Evolutionary conservation across 2,797 vertebrate species (phyloP), one percentile per base, ranked within the genome.

Genomic region (Rhodeus uyekii): DNA sequence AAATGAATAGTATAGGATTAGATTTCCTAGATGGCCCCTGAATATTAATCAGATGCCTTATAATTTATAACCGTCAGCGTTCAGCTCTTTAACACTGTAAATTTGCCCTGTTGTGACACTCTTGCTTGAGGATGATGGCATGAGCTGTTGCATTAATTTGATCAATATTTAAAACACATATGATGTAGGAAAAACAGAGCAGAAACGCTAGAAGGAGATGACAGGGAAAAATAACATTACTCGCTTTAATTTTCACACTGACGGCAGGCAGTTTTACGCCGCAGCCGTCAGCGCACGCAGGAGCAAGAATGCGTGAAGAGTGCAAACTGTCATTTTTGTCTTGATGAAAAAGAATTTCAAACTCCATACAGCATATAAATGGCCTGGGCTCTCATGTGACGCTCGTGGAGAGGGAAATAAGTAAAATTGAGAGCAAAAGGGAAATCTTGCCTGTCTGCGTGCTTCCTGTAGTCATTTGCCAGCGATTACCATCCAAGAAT

Each of bases 401-500:
- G 16, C 42, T 78, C 1, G 12, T n/a, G 83, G 29, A 82, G 65
- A 74, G 38, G 79, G 38, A 76, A 73, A 69, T 83, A 78, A 85
- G 81, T 50, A 19, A 63, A 87, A 79, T 46, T 27, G 50, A 83
- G 63, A 76, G 73, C 34, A 53, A 85, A 79, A 24, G 79, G 84
- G 63, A 84, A 75, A 85, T 85, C 75, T 76, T 80, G 64, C 84
- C 78, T 46, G 53, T 77, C 74, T 39, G 36, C 69, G 10, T 19
- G 69, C 76, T 83, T 85, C 64, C 78, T 78, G 64, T 73, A 82
- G 84, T 84, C 82, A 82, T 85, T 82, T 82, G 65, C 65, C 76
- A 16, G 55, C 32, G 76, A 85, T 88, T 87, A 79, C 50, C n/a
- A 64, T 74, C 82, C 76, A 67, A 88, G 84, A 86, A 88, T 87